Evolutionary conservation across 1,140 invertebrate species (phyloP), one percentile per base, ranked within the genome.

Genomic region (Bombus huntii): DNA sequence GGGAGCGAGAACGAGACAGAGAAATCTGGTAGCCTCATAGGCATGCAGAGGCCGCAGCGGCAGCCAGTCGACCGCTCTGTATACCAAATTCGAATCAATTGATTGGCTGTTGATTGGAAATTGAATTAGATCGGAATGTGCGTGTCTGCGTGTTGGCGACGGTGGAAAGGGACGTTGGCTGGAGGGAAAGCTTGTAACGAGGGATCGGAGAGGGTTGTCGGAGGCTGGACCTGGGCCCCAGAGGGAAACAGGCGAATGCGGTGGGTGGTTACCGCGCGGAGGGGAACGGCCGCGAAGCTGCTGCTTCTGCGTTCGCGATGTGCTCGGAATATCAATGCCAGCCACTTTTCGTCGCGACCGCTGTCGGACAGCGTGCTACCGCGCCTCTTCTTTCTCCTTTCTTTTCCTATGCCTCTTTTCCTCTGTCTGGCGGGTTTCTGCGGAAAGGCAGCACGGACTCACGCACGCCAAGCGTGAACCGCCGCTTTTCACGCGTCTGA

Each of bases 81-180:
- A 95, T 94, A 95, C 94, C 92, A 93, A 96, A 95, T 95, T 95
- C 95, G 94, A 95, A 95, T 95, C 95, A 95, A 96, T 96, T 96
- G 95, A 96, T 96, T 96, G 95, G 95, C 95, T 95, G 95, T 96
- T 96, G 95, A 96, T 96, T 96, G 95, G 94, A 96, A 96, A 96
- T 96, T 95, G 95, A 96, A 96, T 96, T 96, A 96, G 94, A 95
- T 93, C 92, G 94, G 94, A 95, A 95, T 95, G 95, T 93, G 95
- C 94, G 93, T 95, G 93, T 93, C 92, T 93, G 91, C 88, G 90
- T 88, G 83, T 13, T 15, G 25, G 57, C 42, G 77, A 76, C 37
- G n/a, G 34, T 80, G 68, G 28, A 39, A 47, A 66, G 34, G 86
- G 47, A 28, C 18, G n/a, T 2, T 42, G n/a, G 81, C 31, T 9